A percentile compares a stretch with the other conserved stretches of the same genome.
Evolutionary conservation across 2,888 invertebrate species (phyloP).

Genomic region (Campoletis raptor): DNA sequence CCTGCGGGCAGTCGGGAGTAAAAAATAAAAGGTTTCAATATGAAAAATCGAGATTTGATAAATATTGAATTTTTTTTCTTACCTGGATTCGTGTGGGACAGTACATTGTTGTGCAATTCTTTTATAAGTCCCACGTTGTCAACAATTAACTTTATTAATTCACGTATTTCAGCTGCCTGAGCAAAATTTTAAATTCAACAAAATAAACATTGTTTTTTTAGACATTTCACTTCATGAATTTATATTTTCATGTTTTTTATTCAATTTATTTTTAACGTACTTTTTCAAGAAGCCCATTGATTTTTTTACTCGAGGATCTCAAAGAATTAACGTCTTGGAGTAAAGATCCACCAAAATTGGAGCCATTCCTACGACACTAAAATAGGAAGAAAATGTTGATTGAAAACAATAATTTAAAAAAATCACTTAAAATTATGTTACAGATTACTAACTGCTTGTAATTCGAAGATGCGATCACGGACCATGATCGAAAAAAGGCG

Average conservation of each 20-base stretch:
- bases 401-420: neutral
- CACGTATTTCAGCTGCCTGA: conserved; percentile 83
- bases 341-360: conserved; percentile 77
- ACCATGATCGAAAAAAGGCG: conserved; percentile 77
- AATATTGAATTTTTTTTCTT: conserved; percentile 32
- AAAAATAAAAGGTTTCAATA: too few species aligned
- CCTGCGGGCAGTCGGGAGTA: too few species aligned
- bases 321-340: conserved; percentile 80
- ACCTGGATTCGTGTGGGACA: conserved; percentile 82
- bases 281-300: conserved; percentile 80
- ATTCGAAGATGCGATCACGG: conserved; percentile 82
- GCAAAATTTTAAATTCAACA: conserved; percentile 5
- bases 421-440: conserved; percentile 25
- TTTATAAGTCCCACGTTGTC: conserved; percentile 82
- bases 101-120: conserved; percentile 85
- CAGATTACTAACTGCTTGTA: conserved; percentile 80
- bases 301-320: conserved; percentile 78
- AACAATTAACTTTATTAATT: conserved; percentile 80
- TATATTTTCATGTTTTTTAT: neutral
- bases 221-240: neutral
- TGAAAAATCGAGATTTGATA: conserved; percentile 5
- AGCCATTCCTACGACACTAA: conserved; percentile 76
- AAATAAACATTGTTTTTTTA: neutral
- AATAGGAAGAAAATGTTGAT: neutral
- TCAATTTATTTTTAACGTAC: conserved; percentile 72